These are phyloP conservation scores for Eublepharis macularius DNA, from an alignment of 2,113 vertebrate species.

Conservation along the genomic window DNA sequence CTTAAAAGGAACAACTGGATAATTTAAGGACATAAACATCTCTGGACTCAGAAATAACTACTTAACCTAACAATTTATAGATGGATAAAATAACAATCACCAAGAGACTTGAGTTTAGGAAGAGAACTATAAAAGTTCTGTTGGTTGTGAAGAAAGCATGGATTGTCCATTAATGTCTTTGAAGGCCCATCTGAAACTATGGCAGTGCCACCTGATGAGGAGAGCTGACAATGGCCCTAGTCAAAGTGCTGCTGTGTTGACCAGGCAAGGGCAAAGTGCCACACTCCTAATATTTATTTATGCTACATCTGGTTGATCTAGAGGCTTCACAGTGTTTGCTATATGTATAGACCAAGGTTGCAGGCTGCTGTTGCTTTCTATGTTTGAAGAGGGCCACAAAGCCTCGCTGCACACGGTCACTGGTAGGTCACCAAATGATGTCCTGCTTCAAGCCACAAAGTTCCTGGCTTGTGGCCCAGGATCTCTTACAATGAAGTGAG, in stretches of 20 bases:
- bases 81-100: too few species aligned
- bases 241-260: background rate
- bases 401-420: background rate
- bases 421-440: background rate
- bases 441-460: background rate
- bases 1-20: too few species aligned
- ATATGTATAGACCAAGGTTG: background rate
- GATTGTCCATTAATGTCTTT: too few species aligned
- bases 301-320: background rate
- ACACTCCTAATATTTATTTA: background rate
- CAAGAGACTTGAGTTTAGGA: too few species aligned
- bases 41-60: too few species aligned
- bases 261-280: background rate
- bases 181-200: background rate
- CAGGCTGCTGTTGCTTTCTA: background rate
- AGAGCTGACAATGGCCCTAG: background rate
- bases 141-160: too few species aligned
- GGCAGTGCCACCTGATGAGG: background rate
- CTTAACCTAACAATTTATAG: too few species aligned
- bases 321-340: background rate
- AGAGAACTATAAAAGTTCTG: too few species aligned
- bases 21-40: too few species aligned
- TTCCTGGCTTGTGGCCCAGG: background rate
- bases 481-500: background rate
- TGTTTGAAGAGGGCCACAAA: background rate